Evolutionary conservation across 2,797 vertebrate genomes (phyloP).

Genomic region (Philypnodon macrostomus): DNA sequence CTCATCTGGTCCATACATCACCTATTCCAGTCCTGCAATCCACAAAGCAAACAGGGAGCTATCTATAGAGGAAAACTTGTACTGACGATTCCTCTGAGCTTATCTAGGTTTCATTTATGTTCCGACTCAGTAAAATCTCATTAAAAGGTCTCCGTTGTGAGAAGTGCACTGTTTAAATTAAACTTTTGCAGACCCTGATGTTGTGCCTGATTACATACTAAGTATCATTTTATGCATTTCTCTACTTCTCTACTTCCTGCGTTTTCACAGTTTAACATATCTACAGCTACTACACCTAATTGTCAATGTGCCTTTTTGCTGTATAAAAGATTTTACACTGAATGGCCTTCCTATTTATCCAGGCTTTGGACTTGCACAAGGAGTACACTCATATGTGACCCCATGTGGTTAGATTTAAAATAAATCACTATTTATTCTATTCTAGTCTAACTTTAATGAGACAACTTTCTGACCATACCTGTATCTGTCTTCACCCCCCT

Average conservation of each 20-base stretch:
- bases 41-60: slow-evolving; percentile 50
- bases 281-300: too few relatives aligned
- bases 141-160: slow-evolving; percentile 40
- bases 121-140: slow-evolving; percentile 57
- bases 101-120: slow-evolving; percentile 60
- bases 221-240: slow-evolving; percentile 15
- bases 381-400: too few relatives aligned
- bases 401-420: too few relatives aligned
- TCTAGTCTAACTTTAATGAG: background rate
- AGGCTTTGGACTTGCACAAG: too few relatives aligned
- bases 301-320: too few relatives aligned
- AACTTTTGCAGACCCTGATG: slow-evolving; percentile 36
- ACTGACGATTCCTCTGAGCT: slow-evolving; percentile 53
- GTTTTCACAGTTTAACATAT: slow-evolving; percentile 6
- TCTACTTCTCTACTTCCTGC: slow-evolving; percentile 9
- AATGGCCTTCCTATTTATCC: too few relatives aligned
- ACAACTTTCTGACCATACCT: background rate
- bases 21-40: slow-evolving; percentile 43
- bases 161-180: slow-evolving; percentile 51
- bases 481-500: background rate
- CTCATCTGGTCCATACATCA: slow-evolving; percentile 63
- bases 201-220: slow-evolving; percentile 32
- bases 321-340: too few relatives aligned
- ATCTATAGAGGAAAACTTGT: slow-evolving; percentile 52
- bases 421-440: too few relatives aligned